Percentiles rank a stretch among this genome's conserved stretches.
Evolutionary conservation across 2,888 invertebrate species (phyloP).

Genomic region (Pseudanteris insignis): DNA sequence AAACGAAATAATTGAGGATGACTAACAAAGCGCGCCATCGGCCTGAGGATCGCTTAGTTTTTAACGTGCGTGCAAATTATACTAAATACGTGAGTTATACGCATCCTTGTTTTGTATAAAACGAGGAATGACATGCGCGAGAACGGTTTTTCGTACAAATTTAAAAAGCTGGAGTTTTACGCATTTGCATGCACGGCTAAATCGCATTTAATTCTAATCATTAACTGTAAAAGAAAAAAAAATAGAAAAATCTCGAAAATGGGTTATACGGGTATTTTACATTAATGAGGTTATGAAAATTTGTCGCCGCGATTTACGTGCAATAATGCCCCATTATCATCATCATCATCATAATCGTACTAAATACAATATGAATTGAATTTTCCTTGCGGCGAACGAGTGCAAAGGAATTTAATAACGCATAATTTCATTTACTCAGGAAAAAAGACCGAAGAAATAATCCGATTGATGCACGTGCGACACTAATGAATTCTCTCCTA

Average conservation of each 20-base stretch:
- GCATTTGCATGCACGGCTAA: conserved; percentile 27
- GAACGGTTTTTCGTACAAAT: conserved; percentile 34
- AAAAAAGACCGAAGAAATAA: conserved; percentile 27
- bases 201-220: conserved; percentile 35
- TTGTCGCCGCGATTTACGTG: conserved; percentile 1
- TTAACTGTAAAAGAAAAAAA: conserved; percentile 38
- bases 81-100: conserved; percentile 26
- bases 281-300: conserved; percentile 21
- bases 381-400: conserved; percentile 11
- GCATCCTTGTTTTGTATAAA: conserved; percentile 33
- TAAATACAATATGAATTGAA: conserved; percentile 20
- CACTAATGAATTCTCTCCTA: conserved; percentile 25
- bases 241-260: conserved; percentile 12
- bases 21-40: background rate
- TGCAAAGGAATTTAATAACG: conserved; percentile 27
- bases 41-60: conserved; percentile 4
- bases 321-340: conserved; percentile 15
- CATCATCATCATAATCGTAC: conserved; percentile 10
- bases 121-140: conserved; percentile 19
- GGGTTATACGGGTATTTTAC: too few species aligned
- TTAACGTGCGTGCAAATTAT: conserved; percentile 11
- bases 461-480: conserved; percentile 31
- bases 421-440: conserved; percentile 21
- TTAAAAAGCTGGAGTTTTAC: conserved; percentile 12
- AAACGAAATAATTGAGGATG: conserved; percentile 11